Evolutionary conservation across 2,888 invertebrate genomes (phyloP), one percentile per base, ranked within the genome.

Genomic region (Chymomyza caudatula): DNA sequence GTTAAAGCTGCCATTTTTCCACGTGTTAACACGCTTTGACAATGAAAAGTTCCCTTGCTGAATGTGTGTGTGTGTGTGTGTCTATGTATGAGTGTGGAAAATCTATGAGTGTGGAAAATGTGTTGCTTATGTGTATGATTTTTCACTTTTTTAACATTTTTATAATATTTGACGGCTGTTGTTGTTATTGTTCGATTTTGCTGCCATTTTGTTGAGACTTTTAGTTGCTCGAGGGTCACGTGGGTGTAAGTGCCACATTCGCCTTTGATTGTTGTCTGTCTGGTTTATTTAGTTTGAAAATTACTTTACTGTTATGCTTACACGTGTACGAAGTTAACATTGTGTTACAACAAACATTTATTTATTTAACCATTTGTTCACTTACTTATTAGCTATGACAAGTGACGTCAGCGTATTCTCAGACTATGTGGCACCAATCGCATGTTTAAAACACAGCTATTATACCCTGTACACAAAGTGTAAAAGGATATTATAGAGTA

Each of bases 111-210:
- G 55, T 64, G n/a, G 72, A 29, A 62, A 60, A 63, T 71, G 63
- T 67, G 73, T 64, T 67, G 68, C 57, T 84, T 81, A 75, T 81
- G 85, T 78, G 78, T 64, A 78, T 85, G 87, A 80, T 84, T 85
- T 87, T 85, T 87, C 80, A 85, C 78, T 85, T 78, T 72, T 63
- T 67, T 78, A 70, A 76, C 76, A 77, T 77, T 78, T 79, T 77
- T 67, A 77, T 78, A 74, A 75, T 71, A 74, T 75, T 75, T 78
- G 75, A 78, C 75, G 73, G 69, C 74, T 82, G 69, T 73, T 72
- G 57, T 67, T 59, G 17, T 54, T 58, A n/a, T 47, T 42, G 63
- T 65, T 69, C 69, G 63, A 63, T 77, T 73, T 73, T 65, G 56
- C 68, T 73, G 70, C 52, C 29, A 37, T 37, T 11, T 37, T 37